Conservation (phyloP, 2,113 vertebrate species). For the Gavialis gangeticus region DNA sequence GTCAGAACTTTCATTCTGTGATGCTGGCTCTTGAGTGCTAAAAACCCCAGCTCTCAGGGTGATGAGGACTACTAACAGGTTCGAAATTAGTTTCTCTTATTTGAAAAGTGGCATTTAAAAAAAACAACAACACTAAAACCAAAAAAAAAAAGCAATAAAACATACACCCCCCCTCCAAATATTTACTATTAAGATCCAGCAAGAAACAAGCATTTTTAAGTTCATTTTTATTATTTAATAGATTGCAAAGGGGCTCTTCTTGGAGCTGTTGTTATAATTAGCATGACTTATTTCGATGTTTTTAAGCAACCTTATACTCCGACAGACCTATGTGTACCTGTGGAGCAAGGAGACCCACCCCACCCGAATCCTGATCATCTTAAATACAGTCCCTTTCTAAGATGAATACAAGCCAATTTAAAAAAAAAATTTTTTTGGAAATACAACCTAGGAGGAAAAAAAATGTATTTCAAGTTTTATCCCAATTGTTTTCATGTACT, state of each 20-base stretch:
- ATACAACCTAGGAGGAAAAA: background rate
- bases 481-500: background rate
- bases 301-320: background rate
- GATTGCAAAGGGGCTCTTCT: background rate
- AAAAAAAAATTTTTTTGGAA: background rate
- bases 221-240: background rate
- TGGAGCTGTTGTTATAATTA: background rate
- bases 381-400: background rate
- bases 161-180: background rate
- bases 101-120: conserved; percentile 27
- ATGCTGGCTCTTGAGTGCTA: background rate
- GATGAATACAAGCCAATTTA: background rate
- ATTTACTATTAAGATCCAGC: background rate
- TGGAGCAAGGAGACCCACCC: background rate
- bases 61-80: background rate
- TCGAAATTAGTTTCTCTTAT: background rate
- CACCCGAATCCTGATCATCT: background rate
- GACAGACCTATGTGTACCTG: background rate
- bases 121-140: background rate
- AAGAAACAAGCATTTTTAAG: background rate
- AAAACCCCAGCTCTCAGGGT: background rate
- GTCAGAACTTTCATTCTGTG: conserved; percentile 21
- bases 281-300: background rate
- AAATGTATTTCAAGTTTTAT: background rate
- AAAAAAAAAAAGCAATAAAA: background rate